phyloP scores from a whole-genome alignment of 2,797 vertebrate genomes.

The Tenualosa thibaudeaui region DNA sequence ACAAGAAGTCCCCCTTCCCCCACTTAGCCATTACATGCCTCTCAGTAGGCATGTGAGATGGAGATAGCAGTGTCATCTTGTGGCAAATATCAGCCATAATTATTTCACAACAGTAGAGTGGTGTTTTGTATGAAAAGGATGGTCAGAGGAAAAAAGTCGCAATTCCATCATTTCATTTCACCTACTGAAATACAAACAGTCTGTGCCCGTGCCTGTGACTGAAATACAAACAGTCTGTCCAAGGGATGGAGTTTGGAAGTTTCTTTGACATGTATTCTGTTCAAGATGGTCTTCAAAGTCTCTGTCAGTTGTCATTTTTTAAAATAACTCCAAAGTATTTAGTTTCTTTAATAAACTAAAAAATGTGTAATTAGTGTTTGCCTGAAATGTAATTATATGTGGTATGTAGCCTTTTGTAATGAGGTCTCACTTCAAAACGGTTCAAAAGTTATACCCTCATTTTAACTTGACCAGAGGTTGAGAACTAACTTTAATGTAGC shows the following conservation, averaged over 20 bases:
- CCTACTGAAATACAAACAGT: neutral
- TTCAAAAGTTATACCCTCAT: neutral
- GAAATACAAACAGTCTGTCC: too few species aligned
- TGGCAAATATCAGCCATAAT: neutral
- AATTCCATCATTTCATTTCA: neutral
- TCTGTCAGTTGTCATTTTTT: neutral
- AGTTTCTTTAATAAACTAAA: constrained; percentile 1
- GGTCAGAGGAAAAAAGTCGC: neutral
- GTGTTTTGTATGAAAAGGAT: neutral
- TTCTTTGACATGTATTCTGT: neutral
- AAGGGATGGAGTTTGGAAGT: neutral
- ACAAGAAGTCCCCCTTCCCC: neutral
- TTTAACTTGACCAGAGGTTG: neutral
- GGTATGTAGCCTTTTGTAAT: neutral
- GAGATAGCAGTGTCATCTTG: neutral
- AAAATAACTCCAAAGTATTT: neutral
- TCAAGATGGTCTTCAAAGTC: neutral
- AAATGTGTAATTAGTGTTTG: neutral
- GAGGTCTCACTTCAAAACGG: neutral
- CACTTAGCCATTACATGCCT: neutral
- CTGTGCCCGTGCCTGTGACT: neutral
- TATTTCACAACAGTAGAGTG: neutral
- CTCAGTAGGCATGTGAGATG: neutral
- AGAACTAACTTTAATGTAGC: neutral
- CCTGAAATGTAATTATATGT: neutral